Conservation (phyloP, 2,113 vertebrate genomes). For the Carettochelys insculpta region DNA sequence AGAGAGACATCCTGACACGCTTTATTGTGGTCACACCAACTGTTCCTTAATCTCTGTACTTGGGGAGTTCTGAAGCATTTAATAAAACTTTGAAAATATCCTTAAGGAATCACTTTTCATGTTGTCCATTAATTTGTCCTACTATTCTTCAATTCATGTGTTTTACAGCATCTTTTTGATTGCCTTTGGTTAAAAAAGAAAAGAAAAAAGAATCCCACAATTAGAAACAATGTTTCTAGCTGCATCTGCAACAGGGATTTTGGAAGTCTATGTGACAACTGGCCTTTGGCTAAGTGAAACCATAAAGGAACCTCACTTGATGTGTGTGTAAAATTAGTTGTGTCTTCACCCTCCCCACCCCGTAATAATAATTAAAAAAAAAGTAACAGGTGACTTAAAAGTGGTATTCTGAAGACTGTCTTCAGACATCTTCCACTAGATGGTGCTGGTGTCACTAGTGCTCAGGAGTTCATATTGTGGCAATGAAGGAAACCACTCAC, state of each 20-base stretch:
- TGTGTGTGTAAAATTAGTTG: background rate
- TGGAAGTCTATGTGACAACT: background rate
- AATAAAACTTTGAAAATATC: slow-evolving; percentile 52
- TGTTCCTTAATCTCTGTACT: background rate
- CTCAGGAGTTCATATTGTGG: background rate
- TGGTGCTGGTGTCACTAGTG: background rate
- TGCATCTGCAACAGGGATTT: background rate
- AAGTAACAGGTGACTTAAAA: background rate
- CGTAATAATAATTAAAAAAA: background rate
- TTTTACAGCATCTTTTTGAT: slow-evolving; percentile 42
- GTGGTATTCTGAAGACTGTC: background rate
- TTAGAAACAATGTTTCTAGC: background rate
- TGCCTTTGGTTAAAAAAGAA: slow-evolving; percentile 19
- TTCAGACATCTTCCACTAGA: background rate
- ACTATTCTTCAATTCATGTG: slow-evolving; percentile 22
- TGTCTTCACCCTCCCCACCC: background rate
- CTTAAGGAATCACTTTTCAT: slow-evolving; percentile 58
- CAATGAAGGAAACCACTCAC: background rate
- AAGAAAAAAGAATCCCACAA: no score
- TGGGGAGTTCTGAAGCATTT: slow-evolving; percentile 35
- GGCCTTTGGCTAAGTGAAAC: background rate
- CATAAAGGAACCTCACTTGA: background rate
- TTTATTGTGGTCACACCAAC: slow-evolving; percentile 10
- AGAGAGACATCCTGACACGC: background rate
- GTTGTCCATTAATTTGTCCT: slow-evolving; percentile 35